phyloP scores from a whole-genome alignment of 2,888 invertebrate genomes.

The Drosophila paramelanica region DNA sequence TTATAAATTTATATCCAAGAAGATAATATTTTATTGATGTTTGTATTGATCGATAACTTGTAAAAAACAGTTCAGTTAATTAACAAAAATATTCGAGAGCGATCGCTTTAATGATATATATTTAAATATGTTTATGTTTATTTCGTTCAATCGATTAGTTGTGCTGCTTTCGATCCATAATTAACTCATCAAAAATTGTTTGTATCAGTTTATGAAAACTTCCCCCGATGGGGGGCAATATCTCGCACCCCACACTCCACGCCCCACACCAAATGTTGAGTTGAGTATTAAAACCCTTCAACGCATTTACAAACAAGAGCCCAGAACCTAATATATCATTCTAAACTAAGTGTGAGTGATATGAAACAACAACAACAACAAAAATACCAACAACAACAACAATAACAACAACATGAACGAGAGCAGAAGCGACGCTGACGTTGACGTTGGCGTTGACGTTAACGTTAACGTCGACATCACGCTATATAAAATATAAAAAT shows the following conservation, averaged over 20 bases:
- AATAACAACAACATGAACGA: slow-evolving; percentile 4
- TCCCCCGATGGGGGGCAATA: slow-evolving; percentile 10
- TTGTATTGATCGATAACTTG: too few species aligned
- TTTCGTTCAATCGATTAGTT: background rate
- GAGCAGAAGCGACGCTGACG: slow-evolving; percentile 1
- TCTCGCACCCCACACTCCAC: slow-evolving; percentile 9
- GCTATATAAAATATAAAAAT: slow-evolving; percentile 55
- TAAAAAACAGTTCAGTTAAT: background rate
- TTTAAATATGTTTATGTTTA: slow-evolving; percentile 1
- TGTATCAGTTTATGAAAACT: slow-evolving; percentile 41
- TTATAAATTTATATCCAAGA: too few species aligned
- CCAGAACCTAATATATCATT: slow-evolving; percentile 62
- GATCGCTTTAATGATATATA: background rate
- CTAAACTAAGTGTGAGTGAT: slow-evolving; percentile 68
- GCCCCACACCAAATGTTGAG: slow-evolving; percentile 33
- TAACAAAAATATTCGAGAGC: background rate
- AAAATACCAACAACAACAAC: slow-evolving; percentile 1
- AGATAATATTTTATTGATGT: too few species aligned
- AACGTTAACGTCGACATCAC: slow-evolving; percentile 16
- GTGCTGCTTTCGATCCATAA: slow-evolving; percentile 17
- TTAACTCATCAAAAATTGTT: slow-evolving; percentile 37
- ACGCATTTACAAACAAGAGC: slow-evolving; percentile 59
- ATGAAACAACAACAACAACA: slow-evolving; percentile 50
- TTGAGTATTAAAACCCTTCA: slow-evolving; percentile 46
- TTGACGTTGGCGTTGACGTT: slow-evolving; percentile 10